Evolutionary conservation across 1,140 invertebrate species (phyloP), one percentile per base, ranked within the genome.

Genomic region (Drosophila azteca): DNA sequence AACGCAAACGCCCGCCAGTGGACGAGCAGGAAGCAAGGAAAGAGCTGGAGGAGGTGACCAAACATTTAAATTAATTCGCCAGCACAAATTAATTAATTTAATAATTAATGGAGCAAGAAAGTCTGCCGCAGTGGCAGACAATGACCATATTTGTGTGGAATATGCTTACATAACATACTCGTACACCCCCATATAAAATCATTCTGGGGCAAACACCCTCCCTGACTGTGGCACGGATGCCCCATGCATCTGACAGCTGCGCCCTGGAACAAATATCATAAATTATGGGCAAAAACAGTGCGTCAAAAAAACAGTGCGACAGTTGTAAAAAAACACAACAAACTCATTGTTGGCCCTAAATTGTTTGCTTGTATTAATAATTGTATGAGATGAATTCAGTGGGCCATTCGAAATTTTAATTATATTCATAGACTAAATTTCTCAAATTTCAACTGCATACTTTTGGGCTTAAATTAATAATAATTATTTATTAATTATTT

Each of bases 41-140:
- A 22, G 51, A 6, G 26, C 6, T 1, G 31, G 31, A 31, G 31
- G 31, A 9, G 31, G 31, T 31, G 29, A 50, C 60, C 78, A 65
- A 69, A 75, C 83, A 89, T 88, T 88, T 89, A 88, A 88, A 88
- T 88, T 88, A 88, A 88, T 88, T 88, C 89, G 68, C 79, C 72
- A 76, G 66, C 70, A 63, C 73, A 89, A 88, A 88, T 88, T 88
- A 88, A 88, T 89, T 88, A 83, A 89, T 88, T 88, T 77, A 88
- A 88, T 88, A 88, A 88, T 88, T 88, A 88, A 88, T 88, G 88
- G 77, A 76, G 68, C 83, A 89, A 88, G 83, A 84, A 88, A 88
- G 62, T 88, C 53, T 52, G 35, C 35, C 57, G 48, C 59, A 49
- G 26, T 43, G 35, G 24, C 9, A 71, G 84, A 89, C 76, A 79